Conservation (phyloP, 2,797 vertebrate species). For the Malurus splendens region DNA sequence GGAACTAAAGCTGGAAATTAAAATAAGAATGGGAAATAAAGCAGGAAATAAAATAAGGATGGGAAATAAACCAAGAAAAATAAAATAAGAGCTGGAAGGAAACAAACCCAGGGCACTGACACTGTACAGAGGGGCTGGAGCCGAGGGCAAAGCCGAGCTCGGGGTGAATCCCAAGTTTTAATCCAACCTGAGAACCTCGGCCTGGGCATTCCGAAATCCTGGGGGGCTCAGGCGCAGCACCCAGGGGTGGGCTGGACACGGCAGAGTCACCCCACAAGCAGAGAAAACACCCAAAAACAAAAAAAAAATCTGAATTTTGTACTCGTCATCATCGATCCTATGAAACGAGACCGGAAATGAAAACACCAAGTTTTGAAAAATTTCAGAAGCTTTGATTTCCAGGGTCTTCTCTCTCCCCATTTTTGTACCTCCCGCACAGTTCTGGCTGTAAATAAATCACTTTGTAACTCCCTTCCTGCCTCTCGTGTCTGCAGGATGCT, state of each 20-base stretch:
- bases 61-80: not conserved
- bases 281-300: not conserved
- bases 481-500: not conserved
- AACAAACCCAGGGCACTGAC: constrained; percentile 19
- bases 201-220: not conserved
- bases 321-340: not conserved
- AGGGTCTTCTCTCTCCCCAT: not conserved
- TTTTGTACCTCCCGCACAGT: not conserved
- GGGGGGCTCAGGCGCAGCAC: not conserved
- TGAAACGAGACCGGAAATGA: not conserved
- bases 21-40: too few species aligned
- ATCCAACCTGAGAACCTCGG: not conserved
- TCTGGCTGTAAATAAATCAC: not conserved
- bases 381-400: not conserved
- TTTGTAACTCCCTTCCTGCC: not conserved
- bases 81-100: not conserved
- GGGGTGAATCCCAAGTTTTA: not conserved
- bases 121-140: constrained; percentile 38
- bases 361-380: not conserved
- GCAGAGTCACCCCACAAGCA: not conserved
- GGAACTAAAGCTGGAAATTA: too few species aligned
- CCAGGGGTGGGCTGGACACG: fast-evolving
- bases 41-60: fast-evolving
- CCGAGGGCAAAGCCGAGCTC: not conserved
- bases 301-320: not conserved